Evolutionary conservation across 2,888 invertebrate genomes (phyloP).

Genomic region (Archaeoteleia sp.): DNA sequence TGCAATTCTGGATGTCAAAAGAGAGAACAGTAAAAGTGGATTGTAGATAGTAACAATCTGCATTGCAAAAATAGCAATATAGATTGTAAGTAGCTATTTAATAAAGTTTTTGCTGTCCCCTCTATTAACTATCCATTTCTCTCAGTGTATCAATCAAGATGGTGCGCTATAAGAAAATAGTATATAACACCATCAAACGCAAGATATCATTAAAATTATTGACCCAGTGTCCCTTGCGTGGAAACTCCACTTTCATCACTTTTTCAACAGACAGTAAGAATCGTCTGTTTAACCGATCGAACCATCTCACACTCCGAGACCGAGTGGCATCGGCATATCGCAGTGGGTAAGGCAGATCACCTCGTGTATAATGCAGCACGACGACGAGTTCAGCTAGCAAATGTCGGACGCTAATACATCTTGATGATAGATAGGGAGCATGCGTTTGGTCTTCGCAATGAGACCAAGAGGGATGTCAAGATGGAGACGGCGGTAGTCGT

Average conservation of each 20-base stretch:
- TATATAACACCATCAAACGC: no score
- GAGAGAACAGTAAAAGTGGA: no score
- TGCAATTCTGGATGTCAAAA: no score
- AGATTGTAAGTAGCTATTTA: no score
- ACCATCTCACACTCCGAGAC: constrained; percentile 14
- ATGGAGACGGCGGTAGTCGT: constrained; percentile 53
- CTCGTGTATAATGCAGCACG: constrained; percentile 73
- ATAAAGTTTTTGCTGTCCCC: no score
- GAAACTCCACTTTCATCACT: no score
- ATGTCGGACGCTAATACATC: constrained; percentile 74
- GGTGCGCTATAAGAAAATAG: no score
- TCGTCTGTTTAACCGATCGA: constrained; percentile 42
- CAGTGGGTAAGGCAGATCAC: constrained; percentile 51
- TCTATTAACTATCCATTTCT: no score
- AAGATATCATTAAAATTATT: no score
- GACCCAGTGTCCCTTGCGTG: constrained; percentile 33
- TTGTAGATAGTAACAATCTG: no score
- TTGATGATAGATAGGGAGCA: constrained; percentile 74
- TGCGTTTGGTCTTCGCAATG: constrained; percentile 73
- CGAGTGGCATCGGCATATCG: constrained; percentile 49
- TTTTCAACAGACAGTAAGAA: constrained; percentile 25
- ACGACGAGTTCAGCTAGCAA: constrained; percentile 70
- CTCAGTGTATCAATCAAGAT: no score
- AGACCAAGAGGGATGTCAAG: constrained; percentile 64
- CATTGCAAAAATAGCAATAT: no score